Conservation (phyloP, 2,888 invertebrate species). For the Hirtodrosophila histrioides region DNA sequence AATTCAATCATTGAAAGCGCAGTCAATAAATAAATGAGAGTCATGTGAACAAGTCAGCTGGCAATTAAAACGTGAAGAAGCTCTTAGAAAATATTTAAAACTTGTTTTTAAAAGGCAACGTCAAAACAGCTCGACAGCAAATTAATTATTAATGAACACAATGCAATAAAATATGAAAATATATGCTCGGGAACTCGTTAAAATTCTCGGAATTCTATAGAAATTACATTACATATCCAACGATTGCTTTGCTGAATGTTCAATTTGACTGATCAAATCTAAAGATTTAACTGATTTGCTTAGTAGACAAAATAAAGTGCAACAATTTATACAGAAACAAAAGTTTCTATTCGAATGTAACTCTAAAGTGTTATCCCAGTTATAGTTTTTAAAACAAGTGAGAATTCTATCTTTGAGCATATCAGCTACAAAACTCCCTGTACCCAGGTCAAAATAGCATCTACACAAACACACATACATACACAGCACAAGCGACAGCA, state of each 20-base stretch:
- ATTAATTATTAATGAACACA: slow-evolving; percentile 15
- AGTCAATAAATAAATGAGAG: slow-evolving; percentile 8
- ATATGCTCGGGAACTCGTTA: not conserved
- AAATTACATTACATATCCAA: not conserved
- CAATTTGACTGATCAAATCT: too few species aligned
- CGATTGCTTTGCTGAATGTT: not conserved
- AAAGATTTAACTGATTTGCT: too few species aligned
- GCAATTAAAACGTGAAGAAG: slow-evolving; percentile 9
- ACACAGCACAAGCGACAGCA: too few species aligned
- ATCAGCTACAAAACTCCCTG: too few species aligned
- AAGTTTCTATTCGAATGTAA: too few species aligned
- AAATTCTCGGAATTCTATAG: not conserved
- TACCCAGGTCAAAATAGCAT: too few species aligned
- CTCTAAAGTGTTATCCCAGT: too few species aligned
- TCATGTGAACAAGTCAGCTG: slow-evolving; percentile 10
- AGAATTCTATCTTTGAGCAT: too few species aligned
- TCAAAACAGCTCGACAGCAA: slow-evolving; percentile 4
- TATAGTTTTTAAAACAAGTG: too few species aligned
- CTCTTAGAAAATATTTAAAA: slow-evolving; percentile 8
- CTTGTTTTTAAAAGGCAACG: slow-evolving; percentile 13
- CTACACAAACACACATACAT: too few species aligned
- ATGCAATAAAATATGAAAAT: slow-evolving; percentile 6
- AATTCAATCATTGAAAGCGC: slow-evolving; percentile 6
- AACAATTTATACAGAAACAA: too few species aligned
- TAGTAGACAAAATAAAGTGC: too few species aligned